Evolutionary conservation across 2,888 invertebrate species (phyloP).

Genomic region (Cinara cedri): DNA sequence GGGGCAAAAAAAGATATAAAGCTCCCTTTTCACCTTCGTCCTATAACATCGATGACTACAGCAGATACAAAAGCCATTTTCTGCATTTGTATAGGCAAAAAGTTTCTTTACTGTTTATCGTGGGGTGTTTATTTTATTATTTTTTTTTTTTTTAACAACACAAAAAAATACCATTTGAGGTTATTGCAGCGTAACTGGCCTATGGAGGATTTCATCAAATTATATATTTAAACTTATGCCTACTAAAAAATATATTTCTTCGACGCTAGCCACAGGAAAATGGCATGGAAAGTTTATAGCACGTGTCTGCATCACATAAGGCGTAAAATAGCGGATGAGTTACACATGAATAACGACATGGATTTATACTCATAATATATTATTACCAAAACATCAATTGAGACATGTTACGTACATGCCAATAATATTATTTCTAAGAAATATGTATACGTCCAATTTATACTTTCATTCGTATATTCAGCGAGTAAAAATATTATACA

Average conservation of each 20-base stretch:
- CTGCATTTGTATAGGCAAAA: conserved; percentile 15
- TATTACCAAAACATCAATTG: neutral
- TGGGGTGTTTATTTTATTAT: conserved; percentile 18
- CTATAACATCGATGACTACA: conserved; percentile 2
- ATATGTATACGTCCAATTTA: neutral
- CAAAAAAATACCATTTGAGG: conserved; percentile 36
- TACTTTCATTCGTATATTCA: neutral
- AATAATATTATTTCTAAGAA: conserved; percentile 1
- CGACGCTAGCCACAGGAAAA: conserved; percentile 6
- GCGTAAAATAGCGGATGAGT: neutral
- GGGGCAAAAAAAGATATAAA: conserved; percentile 12
- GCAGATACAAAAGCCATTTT: neutral
- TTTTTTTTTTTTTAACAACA: neutral
- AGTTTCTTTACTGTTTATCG: conserved; percentile 32
- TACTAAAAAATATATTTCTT: conserved; percentile 30
- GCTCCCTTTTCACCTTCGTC: neutral
- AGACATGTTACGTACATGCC: neutral
- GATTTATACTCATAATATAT: neutral
- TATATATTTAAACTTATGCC: conserved; percentile 45
- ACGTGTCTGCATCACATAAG: neutral
- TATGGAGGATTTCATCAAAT: conserved; percentile 40
- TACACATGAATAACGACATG: conserved; percentile 10
- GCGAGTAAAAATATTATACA: neutral
- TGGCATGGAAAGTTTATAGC: conserved; percentile 28
- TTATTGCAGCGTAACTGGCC: conserved; percentile 39